Base-by-base conservation (phyloP, 2,888 invertebrate species). In the Aethes cnicana region DNA sequence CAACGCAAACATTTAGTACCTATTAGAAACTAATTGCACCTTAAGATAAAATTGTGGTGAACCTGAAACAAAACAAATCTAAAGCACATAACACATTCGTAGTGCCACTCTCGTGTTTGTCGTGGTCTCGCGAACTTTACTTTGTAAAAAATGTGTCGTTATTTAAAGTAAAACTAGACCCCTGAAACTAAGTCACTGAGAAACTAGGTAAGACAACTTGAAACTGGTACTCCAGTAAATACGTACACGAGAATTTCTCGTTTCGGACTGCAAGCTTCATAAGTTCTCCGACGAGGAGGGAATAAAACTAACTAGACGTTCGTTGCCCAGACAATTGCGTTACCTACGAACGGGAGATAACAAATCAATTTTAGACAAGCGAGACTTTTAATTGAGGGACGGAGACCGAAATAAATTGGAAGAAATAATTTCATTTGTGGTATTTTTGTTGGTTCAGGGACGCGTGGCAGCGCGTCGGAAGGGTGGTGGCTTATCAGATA, bases 401-500 rank as follows among this genome's bases (percentile, higher is more conserved):
- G 57, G 66, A 53, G 60, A 59, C 49, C 53, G 57, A 56, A 59
- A 58, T 62, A 64, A 63, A 61, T 60, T 61, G 64, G 53, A 62
- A 65, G 68, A 66, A 69, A 72, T 78, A 72, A 76, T 74, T 70
- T 68, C 60, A 68, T 79, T 80, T 70, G 70, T 44, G 63, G 70
- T 61, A 58, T 64, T 69, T 66, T 66, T 66, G 64, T 61, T 58
- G 42, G 35, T 33, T 55, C 59, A 61, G 57, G 77, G 78, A 74
- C 62, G 69, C 64, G 73, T 72, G 69, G 64, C 43, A 52, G 68
- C 73, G 59, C 55, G 62, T 58, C 43, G 48, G 64, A 69, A 72
- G 74, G 69, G 66, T 64, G 69, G 66, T 69, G 59, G 64, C 79
- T 82, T 85, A 84, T 85, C 84, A 81, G 80, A 84, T 85, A 84